Evolutionary conservation across 35 echinoderm and acorn worm species (phyloP).

Genomic region (Heliocidaris tuberculata): DNA sequence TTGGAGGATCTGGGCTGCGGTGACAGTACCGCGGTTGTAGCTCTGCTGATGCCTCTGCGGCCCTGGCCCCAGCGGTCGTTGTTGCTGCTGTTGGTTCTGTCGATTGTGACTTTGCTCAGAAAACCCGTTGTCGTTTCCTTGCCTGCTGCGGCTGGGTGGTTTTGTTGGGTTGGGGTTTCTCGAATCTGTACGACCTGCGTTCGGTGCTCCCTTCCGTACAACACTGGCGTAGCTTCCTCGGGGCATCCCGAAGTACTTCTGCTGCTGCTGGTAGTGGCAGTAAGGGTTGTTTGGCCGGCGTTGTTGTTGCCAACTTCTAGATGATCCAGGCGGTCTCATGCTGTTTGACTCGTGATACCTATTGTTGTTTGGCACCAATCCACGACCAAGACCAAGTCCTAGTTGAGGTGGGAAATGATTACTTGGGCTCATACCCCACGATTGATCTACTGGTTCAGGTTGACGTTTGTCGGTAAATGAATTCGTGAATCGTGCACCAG

Average conservation of each 20-base stretch:
- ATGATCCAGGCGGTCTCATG: background rate
- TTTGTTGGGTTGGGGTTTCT: background rate
- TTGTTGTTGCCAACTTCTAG: background rate
- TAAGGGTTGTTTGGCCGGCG: conserved; percentile 24
- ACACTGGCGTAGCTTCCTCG: conserved; percentile 20
- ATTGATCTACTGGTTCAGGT: background rate
- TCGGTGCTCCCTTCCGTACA: background rate
- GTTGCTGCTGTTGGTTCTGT: background rate
- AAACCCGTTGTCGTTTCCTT: background rate
- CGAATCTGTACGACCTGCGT: background rate
- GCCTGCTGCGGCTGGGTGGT: background rate
- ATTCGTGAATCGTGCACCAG: conserved; percentile 30
- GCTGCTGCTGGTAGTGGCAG: conserved; percentile 26
- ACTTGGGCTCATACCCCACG: background rate
- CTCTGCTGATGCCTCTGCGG: background rate
- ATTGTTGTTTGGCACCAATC: background rate
- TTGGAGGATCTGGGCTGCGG: conserved; percentile 9
- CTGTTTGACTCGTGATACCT: background rate
- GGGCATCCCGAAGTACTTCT: conserved; percentile 7
- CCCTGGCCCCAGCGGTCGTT: background rate
- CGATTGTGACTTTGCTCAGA: background rate
- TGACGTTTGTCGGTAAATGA: background rate
- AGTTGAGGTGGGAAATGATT: conserved; percentile 1
- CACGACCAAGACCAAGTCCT: background rate
- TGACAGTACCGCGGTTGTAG: background rate